Base-by-base conservation (phyloP, 2,888 invertebrate species). In the Chloromyia formosa region DNA sequence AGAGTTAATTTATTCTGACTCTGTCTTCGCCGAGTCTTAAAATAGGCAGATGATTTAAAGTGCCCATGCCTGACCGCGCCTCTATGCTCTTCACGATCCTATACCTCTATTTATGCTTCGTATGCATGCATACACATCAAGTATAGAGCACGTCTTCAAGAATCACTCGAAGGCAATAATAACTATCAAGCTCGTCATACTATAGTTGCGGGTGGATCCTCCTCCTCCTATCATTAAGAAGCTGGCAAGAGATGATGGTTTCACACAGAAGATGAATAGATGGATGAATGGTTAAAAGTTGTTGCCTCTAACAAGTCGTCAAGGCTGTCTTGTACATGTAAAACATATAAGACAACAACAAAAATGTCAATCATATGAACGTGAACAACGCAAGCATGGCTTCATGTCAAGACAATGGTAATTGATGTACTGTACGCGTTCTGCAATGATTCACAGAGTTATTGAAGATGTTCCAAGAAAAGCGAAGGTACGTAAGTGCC, bases 21-120 rank as follows among this genome's bases (percentile, higher is more conserved):
- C 56, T 56, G 20, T 20, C 4, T 20, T 16, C 56, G 56, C 10
- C 53, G 10, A 53, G 10, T 20, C 56, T 56, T 20, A 56, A 56
- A 56, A 56, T 56, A 56, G 22, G 20, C 56, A 56, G 16, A 56
- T 56, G 56, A 56, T 56, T 56, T 56, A 56, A 56, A 56, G 49
- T 49, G 16, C 27, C 27, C 12, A 49, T 49, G 49, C 49, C 49
- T n/a, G 12, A n/a, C 49, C 27, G 27, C 27, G 7, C 49, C 49
- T n/a, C 49, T n/a, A n/a, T 12, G 49, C 49, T 49, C 49, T n/a
- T 12, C 49, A 49, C 10, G 10, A 49, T 49, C 16, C 12, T 12
- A 49, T n/a, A 49, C 49, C 27, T 35, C 27, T 35, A 7, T 35
- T 35, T 35, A 35, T 35, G 27, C 7, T 7, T 35, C 27, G 27